These are phyloP conservation scores for Martes martes DNA, from an alignment of 2,113 vertebrate species.

Conservation along the genomic window DNA sequence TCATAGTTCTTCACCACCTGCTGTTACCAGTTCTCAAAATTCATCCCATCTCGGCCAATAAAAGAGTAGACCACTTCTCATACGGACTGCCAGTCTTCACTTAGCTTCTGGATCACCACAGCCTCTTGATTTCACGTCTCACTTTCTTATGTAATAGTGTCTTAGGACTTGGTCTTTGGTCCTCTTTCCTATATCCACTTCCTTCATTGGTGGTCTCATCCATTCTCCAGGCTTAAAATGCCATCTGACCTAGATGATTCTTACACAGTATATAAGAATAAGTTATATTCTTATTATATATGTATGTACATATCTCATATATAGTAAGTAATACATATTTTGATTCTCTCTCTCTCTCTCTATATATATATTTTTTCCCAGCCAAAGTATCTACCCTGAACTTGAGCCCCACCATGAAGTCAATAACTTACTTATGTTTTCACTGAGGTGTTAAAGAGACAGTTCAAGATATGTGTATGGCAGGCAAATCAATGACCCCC, in stretches of 20 bases:
- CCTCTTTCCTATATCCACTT: not conserved
- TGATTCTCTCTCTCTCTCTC: no score
- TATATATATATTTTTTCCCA: not conserved
- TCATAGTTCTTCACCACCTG: no score
- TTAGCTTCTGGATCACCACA: not conserved
- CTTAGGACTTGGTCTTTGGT: accelerated
- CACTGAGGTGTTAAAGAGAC: not conserved
- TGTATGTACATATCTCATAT: not conserved
- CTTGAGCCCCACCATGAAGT: not conserved
- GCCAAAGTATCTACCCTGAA: not conserved
- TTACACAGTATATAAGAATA: not conserved
- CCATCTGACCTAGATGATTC: not conserved
- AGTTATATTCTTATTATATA: not conserved
- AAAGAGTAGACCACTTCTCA: no score
- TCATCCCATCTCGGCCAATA: no score
- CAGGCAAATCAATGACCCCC: not conserved
- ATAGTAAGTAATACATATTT: not conserved
- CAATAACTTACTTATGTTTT: not conserved
- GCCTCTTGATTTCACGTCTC: not conserved
- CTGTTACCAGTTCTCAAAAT: no score
- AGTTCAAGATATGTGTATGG: not conserved
- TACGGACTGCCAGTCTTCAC: not conserved
- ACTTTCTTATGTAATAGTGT: no score
- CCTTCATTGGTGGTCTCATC: not conserved
- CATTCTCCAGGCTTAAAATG: not conserved